Percentiles rank a stretch among this genome's conserved stretches.
phyloP scores from a whole-genome alignment of 2,888 invertebrate species.

The Yponomeuta evonymella region DNA sequence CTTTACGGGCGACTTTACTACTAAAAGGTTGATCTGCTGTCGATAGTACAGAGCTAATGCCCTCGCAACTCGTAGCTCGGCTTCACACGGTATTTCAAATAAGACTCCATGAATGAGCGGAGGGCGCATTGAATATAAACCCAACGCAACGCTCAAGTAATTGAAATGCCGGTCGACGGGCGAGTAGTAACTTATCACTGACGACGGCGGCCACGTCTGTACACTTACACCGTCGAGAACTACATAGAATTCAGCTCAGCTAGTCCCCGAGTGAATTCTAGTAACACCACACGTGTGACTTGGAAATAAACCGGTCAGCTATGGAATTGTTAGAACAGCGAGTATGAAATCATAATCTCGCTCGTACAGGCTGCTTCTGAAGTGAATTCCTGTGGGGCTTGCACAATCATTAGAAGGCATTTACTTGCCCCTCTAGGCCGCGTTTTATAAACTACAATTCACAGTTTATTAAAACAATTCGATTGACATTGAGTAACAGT shows the following conservation, averaged over 20 bases:
- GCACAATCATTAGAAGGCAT: no score
- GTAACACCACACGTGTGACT: slow-evolving; percentile 11
- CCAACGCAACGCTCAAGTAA: slow-evolving; percentile 11
- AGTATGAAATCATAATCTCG: not conserved
- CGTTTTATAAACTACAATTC: no score
- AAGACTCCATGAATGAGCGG: slow-evolving; percentile 1
- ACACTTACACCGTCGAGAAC: not conserved
- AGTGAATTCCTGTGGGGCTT: not conserved
- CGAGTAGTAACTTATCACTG: slow-evolving; percentile 18
- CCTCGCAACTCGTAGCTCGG: not conserved
- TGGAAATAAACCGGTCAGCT: slow-evolving; percentile 5
- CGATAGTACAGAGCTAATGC: slow-evolving; percentile 11
- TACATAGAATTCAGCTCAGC: slow-evolving; percentile 5
- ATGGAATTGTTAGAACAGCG: not conserved
- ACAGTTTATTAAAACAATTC: no score
- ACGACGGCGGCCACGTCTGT: slow-evolving; percentile 9
- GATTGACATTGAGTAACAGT: no score
- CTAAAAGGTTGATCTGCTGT: no score
- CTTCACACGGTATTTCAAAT: not conserved
- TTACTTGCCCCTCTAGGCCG: no score
- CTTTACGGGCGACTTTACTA: no score
- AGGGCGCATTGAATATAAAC: slow-evolving; percentile 10
- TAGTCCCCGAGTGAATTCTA: slow-evolving; percentile 15
- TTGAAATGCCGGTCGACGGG: slow-evolving; percentile 17
- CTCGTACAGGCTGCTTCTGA: not conserved